Base-by-base conservation (phyloP, 2,888 invertebrate genomes). In the Meganola albula region DNA sequence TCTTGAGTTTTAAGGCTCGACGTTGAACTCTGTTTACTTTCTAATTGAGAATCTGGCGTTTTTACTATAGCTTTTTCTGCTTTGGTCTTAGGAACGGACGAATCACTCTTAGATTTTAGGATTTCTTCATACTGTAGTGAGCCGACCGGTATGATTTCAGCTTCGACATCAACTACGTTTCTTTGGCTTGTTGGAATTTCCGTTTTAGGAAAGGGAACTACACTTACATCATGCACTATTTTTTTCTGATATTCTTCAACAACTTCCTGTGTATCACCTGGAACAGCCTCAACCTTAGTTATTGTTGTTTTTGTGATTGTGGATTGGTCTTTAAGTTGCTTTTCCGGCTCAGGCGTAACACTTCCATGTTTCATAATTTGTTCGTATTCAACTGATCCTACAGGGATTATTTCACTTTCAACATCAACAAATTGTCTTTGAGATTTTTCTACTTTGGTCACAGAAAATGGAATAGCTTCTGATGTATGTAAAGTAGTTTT, bases 21-120 rank as follows among this genome's bases (percentile, higher is more conserved):
- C 7, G 88, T 88, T 9, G 90, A 90, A 56, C 90, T 90, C 61
- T 85, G 86, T 60, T 89, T 89, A 55, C 86, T 87, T 37, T 86
- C 80, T 39, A 82, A 53, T 34, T 74, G 68, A 20, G 68, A 75
- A 51, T 74, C 88, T 36, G 67, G 79, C 47, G 71, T 80, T 63
- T 74, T 87, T 52, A 50, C 78, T 1, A 58, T 54, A 5, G 78
- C 66, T 46, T 80, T 85, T 48, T 85, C 85, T 30, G 53, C 53
- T 55, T 82, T 85, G 3, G 84, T 85, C 59, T 84, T 85, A 9
- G 85, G 83, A n/a, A 85, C 84, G 10, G 82, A 79, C 2, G 87
- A 85, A 51, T 85, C 86, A 50, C 82, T 84, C 44, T 86, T 85
- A 1, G 84, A 83, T 59, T 84, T 85, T 47, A 78, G 53, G 24